Conservation (phyloP, 1,140 invertebrate genomes). For the Drosophila parabipectinata region DNA sequence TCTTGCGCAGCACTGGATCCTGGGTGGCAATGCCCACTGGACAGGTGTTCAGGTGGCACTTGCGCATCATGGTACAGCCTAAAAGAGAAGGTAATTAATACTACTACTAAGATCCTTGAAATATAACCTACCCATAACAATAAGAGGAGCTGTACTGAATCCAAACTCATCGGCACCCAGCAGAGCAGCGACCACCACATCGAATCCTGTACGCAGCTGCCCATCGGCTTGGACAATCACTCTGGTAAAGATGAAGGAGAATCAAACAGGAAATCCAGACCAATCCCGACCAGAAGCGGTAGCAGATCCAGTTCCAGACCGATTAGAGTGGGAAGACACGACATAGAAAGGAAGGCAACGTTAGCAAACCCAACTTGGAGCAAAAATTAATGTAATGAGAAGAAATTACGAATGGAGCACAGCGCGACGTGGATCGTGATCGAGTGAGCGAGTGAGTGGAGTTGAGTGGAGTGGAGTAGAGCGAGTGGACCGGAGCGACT, state of each 20-base stretch:
- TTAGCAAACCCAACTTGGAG: slow-evolving; percentile 46
- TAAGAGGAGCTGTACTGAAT: slow-evolving; percentile 98
- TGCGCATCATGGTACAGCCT: slow-evolving; percentile 99
- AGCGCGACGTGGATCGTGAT: slow-evolving; percentile 70
- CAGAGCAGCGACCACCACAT: slow-evolving; percentile 97
- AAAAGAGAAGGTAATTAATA: not conserved
- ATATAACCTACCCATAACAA: slow-evolving; percentile 90
- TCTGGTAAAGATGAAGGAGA: slow-evolving; percentile 83
- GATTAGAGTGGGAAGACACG: slow-evolving; percentile 62
- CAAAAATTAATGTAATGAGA: slow-evolving; percentile 61
- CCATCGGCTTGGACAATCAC: slow-evolving; percentile 98
- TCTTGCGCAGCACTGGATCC: slow-evolving; percentile 97
- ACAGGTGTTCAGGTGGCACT: slow-evolving; percentile 99
- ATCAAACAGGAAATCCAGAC: not conserved
- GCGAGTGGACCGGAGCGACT: slow-evolving; percentile 43
- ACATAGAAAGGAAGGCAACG: slow-evolving; percentile 76
- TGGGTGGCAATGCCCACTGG: slow-evolving; percentile 99
- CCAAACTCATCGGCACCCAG: slow-evolving; percentile 99
- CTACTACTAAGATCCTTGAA: not conserved
- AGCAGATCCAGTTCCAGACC: slow-evolving; percentile 7
- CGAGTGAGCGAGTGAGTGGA: slow-evolving; percentile 67
- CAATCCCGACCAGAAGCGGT: not conserved
- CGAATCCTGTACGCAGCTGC: slow-evolving; percentile 96
- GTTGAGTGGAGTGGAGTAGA: slow-evolving; percentile 33
- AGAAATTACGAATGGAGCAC: slow-evolving; percentile 84